Evolutionary conservation across 2,888 invertebrate species (phyloP), one percentile per base, ranked within the genome.

Genomic region (Trachelus stipa): DNA sequence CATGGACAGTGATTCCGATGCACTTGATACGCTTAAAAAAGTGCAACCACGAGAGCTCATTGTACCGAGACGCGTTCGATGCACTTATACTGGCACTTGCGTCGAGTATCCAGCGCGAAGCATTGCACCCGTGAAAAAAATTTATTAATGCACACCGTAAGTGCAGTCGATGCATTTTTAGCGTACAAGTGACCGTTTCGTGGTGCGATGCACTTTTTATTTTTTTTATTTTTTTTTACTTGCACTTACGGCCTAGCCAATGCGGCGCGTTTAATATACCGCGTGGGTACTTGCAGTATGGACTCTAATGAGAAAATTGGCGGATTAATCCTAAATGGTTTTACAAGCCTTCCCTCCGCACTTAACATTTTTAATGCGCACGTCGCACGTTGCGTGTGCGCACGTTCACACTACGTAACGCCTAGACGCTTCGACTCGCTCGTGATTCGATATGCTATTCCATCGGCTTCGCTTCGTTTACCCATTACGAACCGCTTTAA

Each of bases 381-480:
- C 23, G 3, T 56, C 9, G 56, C 9, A 23, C 56, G 6, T 56
- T 56, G 56, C 56, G 56, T 56, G 40, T 9, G 9, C 40, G 40
- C 23, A 56, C 56, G 56, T 2, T 2, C 9, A 0, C 23, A 2
- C 56, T 23, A 56, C 23, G 23, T 23, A 56, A 56, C 56, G 23
- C 56, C 23, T 56, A 56, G 56, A 56, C 56, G 56, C 12, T 3
- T 56, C 15, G 68, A 77, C 34, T 56, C n/a, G 33, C 15, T 35
- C 35, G 76, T 69, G 71, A 76, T 78, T 77, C 77, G 77, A 73
- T 73, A 68, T 75, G 76, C 78, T 81, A 34, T 77, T 75, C 77
- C 79, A 83, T 84, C 81, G 80, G 79, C 81, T 73, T 77, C 75
- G 79, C 79, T 75, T 83, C 76, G 78, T 80, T 84, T 82, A 79